phyloP scores from a whole-genome alignment of 2,113 vertebrate genomes.

The Pachyramphus minor region DNA sequence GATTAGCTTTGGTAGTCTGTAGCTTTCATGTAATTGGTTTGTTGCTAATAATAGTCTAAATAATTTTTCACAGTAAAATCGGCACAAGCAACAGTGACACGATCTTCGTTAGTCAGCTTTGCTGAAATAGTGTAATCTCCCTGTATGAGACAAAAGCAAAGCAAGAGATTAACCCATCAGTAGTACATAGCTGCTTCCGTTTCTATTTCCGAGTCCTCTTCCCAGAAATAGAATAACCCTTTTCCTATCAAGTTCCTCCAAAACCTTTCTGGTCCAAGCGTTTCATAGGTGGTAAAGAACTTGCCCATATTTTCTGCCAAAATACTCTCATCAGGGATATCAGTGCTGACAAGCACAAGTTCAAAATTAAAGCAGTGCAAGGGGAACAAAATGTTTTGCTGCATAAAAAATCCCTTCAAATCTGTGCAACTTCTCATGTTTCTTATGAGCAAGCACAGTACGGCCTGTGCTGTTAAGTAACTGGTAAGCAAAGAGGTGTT shows the following conservation, averaged over 20 bases:
- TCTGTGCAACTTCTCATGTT: background rate
- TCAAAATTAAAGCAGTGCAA: background rate
- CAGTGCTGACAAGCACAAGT: background rate
- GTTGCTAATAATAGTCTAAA: conserved; percentile 28
- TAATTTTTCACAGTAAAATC: conserved; percentile 54
- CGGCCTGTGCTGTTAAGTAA: background rate
- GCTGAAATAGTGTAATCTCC: conserved; percentile 63
- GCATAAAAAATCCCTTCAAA: background rate
- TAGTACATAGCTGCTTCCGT: background rate
- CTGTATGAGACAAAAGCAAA: conserved; percentile 45
- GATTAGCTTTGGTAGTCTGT: background rate
- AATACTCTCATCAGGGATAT: background rate
- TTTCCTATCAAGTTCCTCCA: background rate
- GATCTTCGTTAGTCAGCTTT: conserved; percentile 63
- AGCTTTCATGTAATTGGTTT: background rate
- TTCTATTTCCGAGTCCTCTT: background rate
- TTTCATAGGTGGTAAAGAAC: background rate
- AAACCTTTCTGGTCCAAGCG: background rate
- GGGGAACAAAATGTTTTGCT: background rate
- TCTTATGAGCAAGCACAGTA: background rate
- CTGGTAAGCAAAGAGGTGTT: background rate
- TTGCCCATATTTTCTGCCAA: background rate
- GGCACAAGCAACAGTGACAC: conserved; percentile 44
- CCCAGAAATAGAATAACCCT: background rate
- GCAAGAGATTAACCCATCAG: background rate